These are phyloP conservation scores for Corythornis vintsioides DNA, from an alignment of 2,113 vertebrate species.

Conservation along the genomic window DNA sequence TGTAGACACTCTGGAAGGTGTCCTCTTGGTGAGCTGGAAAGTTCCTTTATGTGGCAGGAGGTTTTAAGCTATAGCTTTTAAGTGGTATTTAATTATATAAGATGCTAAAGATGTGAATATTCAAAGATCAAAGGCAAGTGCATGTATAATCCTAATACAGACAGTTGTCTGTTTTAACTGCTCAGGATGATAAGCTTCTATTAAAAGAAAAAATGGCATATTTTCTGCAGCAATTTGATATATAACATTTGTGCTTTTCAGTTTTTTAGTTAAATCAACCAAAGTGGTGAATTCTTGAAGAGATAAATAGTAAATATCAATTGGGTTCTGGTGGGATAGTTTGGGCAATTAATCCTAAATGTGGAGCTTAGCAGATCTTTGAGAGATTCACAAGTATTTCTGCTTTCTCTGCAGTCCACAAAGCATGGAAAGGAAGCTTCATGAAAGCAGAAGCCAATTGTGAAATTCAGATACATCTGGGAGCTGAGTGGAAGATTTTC, in stretches of 20 bases:
- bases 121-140: not conserved
- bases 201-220: not conserved
- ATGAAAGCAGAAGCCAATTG: not conserved
- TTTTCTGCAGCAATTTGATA: not conserved
- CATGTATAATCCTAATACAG: not conserved
- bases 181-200: not conserved
- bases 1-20: not conserved
- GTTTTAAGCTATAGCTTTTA: not conserved
- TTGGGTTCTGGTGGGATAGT: not conserved
- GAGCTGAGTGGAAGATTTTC: not conserved
- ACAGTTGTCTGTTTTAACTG: not conserved
- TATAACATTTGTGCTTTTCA: not conserved
- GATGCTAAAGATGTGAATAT: not conserved
- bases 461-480: not conserved
- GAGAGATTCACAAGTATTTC: not conserved
- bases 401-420: not conserved
- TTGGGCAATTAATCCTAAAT: not conserved
- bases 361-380: not conserved
- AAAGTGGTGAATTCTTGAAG: not conserved
- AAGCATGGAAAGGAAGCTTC: not conserved
- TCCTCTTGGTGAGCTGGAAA: not conserved
- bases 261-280: not conserved
- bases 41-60: not conserved
- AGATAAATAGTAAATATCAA: not conserved
- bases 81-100: not conserved